These are phyloP conservation scores for Hexactinellida sp. DNA, from an alignment of 37 sponge, comb jelly and placozoan genomes.

Conservation along the genomic window DNA sequence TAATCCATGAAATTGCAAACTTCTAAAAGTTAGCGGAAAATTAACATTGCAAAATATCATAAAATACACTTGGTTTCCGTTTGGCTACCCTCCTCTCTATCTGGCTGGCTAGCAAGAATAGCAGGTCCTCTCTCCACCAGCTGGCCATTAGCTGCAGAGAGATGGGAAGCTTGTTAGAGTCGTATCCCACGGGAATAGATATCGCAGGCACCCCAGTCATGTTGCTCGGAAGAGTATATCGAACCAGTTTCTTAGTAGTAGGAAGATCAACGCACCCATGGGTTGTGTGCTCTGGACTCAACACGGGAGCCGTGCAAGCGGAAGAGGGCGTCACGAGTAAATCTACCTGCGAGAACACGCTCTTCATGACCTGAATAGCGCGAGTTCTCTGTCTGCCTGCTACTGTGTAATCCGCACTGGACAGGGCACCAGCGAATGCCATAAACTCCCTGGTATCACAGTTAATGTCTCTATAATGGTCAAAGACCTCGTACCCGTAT, in stretches of 20 bases:
- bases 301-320: slow-evolving; percentile 30
- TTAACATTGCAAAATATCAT: slow-evolving; percentile 19
- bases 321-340: slow-evolving; percentile 46
- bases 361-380: slow-evolving; percentile 28
- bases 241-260: slow-evolving; percentile 18
- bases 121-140: slow-evolving; percentile 67
- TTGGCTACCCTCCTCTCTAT: slow-evolving; percentile 37
- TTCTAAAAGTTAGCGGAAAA: too few relatives aligned
- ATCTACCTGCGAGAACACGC: slow-evolving; percentile 15
- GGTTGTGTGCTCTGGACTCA: slow-evolving; percentile 19
- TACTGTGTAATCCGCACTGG: slow-evolving; percentile 32
- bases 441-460: slow-evolving; percentile 34
- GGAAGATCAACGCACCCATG: slow-evolving; percentile 25
- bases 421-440: background rate
- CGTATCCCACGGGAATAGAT: slow-evolving; percentile 43
- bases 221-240: slow-evolving; percentile 45
- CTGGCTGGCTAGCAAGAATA: slow-evolving; percentile 45
- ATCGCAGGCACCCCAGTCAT: slow-evolving; percentile 51
- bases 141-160: slow-evolving; percentile 71
- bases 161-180: slow-evolving; percentile 49
- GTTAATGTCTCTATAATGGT: slow-evolving; percentile 41
- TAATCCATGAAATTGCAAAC: too few relatives aligned
- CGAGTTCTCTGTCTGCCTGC: slow-evolving; percentile 44
- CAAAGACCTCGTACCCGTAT: slow-evolving; percentile 24
- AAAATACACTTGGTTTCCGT: slow-evolving; percentile 24